phyloP scores from a whole-genome alignment of 2,797 vertebrate species.

The Takifugu rubripes region DNA sequence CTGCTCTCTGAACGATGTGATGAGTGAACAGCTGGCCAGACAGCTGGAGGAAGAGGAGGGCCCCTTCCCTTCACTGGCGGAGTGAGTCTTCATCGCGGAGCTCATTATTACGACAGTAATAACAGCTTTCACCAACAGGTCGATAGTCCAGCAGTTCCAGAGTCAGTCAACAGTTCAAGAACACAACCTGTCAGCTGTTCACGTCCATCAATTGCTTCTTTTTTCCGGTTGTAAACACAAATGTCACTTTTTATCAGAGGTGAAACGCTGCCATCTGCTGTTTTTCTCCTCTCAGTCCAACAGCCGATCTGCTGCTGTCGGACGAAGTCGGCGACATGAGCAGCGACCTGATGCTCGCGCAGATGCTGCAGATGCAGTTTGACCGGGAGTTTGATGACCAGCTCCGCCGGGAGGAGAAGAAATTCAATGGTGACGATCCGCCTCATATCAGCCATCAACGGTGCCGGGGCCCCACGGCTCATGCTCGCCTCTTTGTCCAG shows the following conservation, averaged over 20 bases:
- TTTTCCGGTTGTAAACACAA: too few species aligned
- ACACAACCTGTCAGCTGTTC: too few species aligned
- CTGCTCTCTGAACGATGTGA: constrained; percentile 90
- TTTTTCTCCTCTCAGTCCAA: constrained; percentile 59
- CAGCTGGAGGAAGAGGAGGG: constrained; percentile 86
- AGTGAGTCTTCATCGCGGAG: constrained; percentile 70
- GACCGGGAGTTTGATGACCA: constrained; percentile 93
- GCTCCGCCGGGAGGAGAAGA: constrained; percentile 90
- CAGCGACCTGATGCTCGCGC: constrained; percentile 92
- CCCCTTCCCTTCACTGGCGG: constrained; percentile 64
- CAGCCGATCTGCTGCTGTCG: constrained; percentile 66
- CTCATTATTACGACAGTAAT: too few species aligned
- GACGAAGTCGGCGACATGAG: constrained; percentile 81
- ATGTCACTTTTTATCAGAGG: too few species aligned
- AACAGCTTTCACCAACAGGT: too few species aligned
- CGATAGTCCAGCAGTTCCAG: too few species aligned
- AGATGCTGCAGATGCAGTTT: constrained; percentile 97
- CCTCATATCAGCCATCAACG: too few species aligned
- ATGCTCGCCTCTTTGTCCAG: too few species aligned
- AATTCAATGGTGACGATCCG: constrained; percentile 86
- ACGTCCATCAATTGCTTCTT: too few species aligned
- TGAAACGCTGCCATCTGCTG: neutral
- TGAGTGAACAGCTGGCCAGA: constrained; percentile 93
- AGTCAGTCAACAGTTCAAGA: too few species aligned
- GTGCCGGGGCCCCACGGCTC: neutral